Conservation (phyloP, 2,888 invertebrate species). For the Antheraea assamensis region DNA sequence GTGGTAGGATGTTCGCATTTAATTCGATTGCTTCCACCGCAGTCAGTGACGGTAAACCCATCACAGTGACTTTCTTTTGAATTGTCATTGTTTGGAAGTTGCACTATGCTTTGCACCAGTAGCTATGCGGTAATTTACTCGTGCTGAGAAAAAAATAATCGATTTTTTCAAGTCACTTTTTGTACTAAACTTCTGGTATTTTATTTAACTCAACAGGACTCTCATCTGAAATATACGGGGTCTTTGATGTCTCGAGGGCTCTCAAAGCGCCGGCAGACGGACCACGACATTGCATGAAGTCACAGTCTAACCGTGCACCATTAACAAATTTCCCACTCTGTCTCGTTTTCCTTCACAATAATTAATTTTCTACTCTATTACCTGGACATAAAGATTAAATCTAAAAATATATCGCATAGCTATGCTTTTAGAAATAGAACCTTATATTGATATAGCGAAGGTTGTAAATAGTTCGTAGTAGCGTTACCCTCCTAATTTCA, state of each 20-base stretch:
- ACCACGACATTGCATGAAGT: neutral
- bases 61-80: no score
- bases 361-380: neutral
- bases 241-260: conserved; percentile 18
- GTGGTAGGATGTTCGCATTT: no score
- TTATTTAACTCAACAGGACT: neutral
- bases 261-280: neutral
- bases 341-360: neutral
- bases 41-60: no score
- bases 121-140: no score
- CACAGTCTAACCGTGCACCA: conserved; percentile 2
- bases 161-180: neutral
- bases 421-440: neutral
- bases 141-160: neutral
- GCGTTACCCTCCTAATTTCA: conserved; percentile 4
- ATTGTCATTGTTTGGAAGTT: no score
- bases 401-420: neutral
- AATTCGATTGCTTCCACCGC: no score
- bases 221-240: neutral
- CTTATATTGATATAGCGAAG: neutral
- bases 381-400: neutral
- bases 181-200: neutral
- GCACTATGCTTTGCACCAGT: no score
- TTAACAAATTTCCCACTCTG: conserved; percentile 13
- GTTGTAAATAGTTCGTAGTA: neutral